Base-by-base conservation (phyloP, 2,113 vertebrate genomes). In the Phaethon lepturus region DNA sequence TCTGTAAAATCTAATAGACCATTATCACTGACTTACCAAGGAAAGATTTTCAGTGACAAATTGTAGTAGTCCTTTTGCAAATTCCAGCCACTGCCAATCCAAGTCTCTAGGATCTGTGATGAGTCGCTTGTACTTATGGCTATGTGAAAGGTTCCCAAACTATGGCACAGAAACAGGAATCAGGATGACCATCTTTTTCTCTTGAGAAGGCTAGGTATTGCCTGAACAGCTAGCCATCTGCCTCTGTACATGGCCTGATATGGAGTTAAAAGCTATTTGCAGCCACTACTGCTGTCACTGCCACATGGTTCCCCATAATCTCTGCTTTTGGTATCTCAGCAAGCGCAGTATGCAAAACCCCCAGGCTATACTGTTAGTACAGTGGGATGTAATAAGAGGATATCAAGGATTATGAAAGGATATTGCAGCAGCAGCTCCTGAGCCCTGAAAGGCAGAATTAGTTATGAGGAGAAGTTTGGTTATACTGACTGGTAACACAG, bases 141-240 rank as follows among this genome's bases (percentile, higher is more conserved):
- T 75, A 56, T 8, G 17, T 40, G 52, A 85, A 49, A 64, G 35
- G 44, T 44, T 84, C 73, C 67, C 63, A 62, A 50, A 69, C 24
- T 26, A n/a, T 2, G 8, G 38, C 15, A 67, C 23, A 35, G n/a
- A 59, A 88, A 50, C 24, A 86, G n/a, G 15, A 83, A 69, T 62
- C 17, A 40, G 47, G 50, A 83, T 50, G 63, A 82, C 53, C 69
- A 68, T 45, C 56, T 59, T 68, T 55, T 81, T 63, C 84, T 82
- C 80, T 67, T 0, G 12, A 72, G 52, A 84, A 94, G 63, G 25
- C 44, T 35, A 44, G 56, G 19, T 35, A 56, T 26, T 91, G 83
- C 52, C 77, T 68, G 59, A 95, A 68, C 52, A 87, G 40, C 69
- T 20, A 78, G 73, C 69, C 87, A 87, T 90, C 89, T 96, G 84